These are phyloP conservation scores for Stomorhina lunata DNA, from an alignment of 2,888 invertebrate genomes.

Conservation along the genomic window DNA sequence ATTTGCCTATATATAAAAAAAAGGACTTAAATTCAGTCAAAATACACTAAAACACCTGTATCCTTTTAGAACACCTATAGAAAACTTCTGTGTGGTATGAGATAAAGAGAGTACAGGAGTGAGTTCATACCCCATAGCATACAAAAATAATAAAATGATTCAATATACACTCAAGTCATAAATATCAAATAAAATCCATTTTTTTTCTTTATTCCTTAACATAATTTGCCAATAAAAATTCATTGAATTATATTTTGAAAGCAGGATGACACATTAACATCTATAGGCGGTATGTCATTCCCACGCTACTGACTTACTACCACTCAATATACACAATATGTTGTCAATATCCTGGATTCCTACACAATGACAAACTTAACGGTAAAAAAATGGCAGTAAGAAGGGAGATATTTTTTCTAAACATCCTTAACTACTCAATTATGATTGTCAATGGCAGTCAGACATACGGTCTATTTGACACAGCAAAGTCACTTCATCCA, in stretches of 20 bases:
- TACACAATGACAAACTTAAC: neutral
- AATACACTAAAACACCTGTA: conserved; percentile 52
- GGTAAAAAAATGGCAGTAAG: neutral
- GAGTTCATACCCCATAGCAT: conserved; percentile 1
- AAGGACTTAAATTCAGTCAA: conserved; percentile 2
- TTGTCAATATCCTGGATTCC: conserved; percentile 19
- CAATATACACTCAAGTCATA: conserved; percentile 58
- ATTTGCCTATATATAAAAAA: neutral
- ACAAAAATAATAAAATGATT: conserved; percentile 48
- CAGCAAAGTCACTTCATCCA: neutral
- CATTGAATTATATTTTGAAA: conserved; percentile 68
- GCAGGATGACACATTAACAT: conserved; percentile 61
- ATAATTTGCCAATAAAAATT: conserved; percentile 71
- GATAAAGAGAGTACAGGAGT: neutral
- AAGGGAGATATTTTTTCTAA: neutral
- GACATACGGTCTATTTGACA: conserved; percentile 1
- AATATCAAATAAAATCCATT: conserved; percentile 62
- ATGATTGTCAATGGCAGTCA: conserved; percentile 48
- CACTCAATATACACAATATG: neutral
- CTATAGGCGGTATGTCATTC: conserved; percentile 22
- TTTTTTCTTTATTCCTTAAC: conserved; percentile 54
- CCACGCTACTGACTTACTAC: neutral
- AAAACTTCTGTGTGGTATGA: neutral
- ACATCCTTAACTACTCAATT: conserved; percentile 55
- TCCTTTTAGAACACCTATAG: neutral